phyloP scores from a whole-genome alignment of 2,797 vertebrate genomes.

The Platyrinchus mystaceus region DNA sequence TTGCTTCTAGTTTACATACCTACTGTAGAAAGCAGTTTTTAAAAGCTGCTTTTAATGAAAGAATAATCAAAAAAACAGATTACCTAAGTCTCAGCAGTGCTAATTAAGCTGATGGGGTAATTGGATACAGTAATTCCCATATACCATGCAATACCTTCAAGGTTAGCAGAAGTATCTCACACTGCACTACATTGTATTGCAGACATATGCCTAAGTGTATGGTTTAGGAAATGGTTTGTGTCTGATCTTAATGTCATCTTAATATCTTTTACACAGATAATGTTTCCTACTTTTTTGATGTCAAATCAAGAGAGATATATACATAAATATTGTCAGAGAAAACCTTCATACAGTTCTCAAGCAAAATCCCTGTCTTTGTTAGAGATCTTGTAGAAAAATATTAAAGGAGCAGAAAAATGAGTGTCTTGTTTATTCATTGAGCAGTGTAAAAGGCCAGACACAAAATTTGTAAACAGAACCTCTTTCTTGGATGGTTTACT shows the following conservation, averaged over 20 bases:
- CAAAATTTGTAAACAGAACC: not conserved
- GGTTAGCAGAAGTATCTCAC: not conserved
- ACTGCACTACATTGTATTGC: not conserved
- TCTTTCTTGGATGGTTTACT: not conserved
- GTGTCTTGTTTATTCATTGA: conserved; percentile 27
- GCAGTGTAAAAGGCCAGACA: not conserved
- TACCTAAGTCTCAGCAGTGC: not conserved
- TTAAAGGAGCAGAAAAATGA: conserved; percentile 9
- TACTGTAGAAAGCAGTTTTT: not conserved
- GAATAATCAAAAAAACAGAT: not conserved
- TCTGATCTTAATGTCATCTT: not conserved
- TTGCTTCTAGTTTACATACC: not conserved
- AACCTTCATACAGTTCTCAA: not conserved
- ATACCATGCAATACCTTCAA: not conserved
- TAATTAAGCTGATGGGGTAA: not conserved
- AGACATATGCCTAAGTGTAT: not conserved
- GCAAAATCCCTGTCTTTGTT: not conserved
- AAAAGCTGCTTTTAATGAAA: not conserved
- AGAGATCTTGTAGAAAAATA: not conserved
- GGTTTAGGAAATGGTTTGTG: not conserved
- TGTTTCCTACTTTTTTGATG: not conserved
- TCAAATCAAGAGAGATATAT: not conserved
- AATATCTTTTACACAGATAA: not conserved
- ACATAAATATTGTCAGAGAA: not conserved
- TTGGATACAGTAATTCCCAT: not conserved